These are phyloP conservation scores for Cataglyphis albicans DNA, from an alignment of 2,888 invertebrate species.

Conservation along the genomic window DNA sequence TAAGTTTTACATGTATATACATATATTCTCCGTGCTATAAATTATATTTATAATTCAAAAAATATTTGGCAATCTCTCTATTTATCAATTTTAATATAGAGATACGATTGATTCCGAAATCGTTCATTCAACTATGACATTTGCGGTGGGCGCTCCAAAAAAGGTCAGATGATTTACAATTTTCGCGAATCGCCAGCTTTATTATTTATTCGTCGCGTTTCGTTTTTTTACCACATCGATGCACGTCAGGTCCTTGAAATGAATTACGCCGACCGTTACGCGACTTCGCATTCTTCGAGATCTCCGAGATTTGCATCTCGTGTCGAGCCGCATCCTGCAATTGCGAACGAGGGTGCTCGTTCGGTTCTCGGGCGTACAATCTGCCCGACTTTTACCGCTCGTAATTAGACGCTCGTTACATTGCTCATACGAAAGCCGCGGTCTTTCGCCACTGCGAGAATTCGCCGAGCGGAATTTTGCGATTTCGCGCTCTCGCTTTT, in stretches of 20 bases:
- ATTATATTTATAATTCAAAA: not conserved
- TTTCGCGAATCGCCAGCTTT: constrained; percentile 32
- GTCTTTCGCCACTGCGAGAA: not conserved
- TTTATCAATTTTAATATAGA: not conserved
- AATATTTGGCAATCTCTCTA: not conserved
- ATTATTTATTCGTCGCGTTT: constrained; percentile 18
- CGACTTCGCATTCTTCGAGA: constrained; percentile 19
- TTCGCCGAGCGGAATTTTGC: not conserved
- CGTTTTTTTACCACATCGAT: constrained; percentile 24
- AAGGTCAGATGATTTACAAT: constrained; percentile 44
- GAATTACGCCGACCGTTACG: constrained; percentile 40
- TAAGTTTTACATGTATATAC: not conserved
- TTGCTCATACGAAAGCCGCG: not conserved
- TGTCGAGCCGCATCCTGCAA: not conserved
- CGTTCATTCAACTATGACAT: constrained; percentile 69
- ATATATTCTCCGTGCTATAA: not conserved
- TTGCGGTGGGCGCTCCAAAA: constrained; percentile 50
- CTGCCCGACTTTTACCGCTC: constrained; percentile 20
- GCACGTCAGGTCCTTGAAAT: constrained; percentile 33
- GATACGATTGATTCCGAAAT: not conserved
- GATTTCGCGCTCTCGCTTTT: constrained; percentile 23
- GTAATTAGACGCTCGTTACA: constrained; percentile 22
- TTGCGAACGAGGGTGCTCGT: constrained; percentile 13
- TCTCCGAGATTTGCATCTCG: constrained; percentile 1
- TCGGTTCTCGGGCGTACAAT: constrained; percentile 15